Percentiles rank a stretch among this genome's conserved stretches.
phyloP scores from a whole-genome alignment of 2,797 vertebrate species.

The Telmatherina bonti region DNA sequence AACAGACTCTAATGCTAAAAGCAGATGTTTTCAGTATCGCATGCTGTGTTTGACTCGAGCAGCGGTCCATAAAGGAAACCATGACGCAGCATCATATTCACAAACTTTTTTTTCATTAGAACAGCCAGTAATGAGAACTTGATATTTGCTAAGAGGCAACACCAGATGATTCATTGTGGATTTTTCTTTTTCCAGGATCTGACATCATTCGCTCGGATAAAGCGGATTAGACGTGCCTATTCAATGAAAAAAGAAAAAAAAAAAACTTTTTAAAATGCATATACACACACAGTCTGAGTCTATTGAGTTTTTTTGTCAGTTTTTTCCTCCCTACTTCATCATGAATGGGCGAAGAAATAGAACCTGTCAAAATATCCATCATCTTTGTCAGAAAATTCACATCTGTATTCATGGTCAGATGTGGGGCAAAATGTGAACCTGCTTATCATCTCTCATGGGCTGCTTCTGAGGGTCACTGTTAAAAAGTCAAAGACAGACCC shows the following conservation, averaged over 20 bases:
- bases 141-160: too few species aligned
- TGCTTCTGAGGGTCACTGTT: conserved; percentile 67
- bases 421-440: conserved; percentile 67
- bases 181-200: too few species aligned
- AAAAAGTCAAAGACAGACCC: conserved; percentile 72
- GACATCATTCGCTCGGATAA: too few species aligned
- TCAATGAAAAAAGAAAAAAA: conserved; percentile 11
- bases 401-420: conserved; percentile 75
- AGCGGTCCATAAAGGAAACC: conserved; percentile 21
- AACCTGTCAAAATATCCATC: conserved; percentile 74
- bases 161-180: too few species aligned
- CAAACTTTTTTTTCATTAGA: conserved; percentile 31
- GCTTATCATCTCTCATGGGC: conserved; percentile 74
- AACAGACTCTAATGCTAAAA: conserved; percentile 41
- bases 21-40: conserved; percentile 21
- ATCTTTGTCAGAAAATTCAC: conserved; percentile 71
- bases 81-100: conserved; percentile 30
- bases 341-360: conserved; percentile 39
- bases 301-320: too few species aligned
- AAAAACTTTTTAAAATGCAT: too few species aligned
- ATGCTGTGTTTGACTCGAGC: conserved; percentile 44
- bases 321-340: conserved; percentile 29
- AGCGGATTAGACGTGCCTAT: too few species aligned
- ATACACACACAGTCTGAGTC: not conserved
- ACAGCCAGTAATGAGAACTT: conserved; percentile 38